Conservation (phyloP, 2,888 invertebrate genomes). For the Microdon myrmicae region DNA sequence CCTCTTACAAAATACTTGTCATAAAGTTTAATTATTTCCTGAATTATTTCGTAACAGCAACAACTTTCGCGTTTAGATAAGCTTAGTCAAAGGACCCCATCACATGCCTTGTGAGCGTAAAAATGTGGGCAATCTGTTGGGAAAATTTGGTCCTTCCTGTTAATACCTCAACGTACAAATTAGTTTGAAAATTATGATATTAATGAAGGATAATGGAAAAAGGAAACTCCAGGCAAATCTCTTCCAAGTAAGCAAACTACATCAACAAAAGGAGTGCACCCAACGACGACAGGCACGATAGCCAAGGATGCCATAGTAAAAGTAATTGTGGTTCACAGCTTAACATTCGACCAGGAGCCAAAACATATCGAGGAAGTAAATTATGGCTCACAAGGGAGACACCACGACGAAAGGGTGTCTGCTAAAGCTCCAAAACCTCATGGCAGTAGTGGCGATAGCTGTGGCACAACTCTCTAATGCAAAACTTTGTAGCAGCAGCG, state of each 20-base stretch:
- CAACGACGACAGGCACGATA: not conserved
- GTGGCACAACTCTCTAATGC: constrained; percentile 39
- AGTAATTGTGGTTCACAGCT: constrained; percentile 24
- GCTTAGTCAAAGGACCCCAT: no score
- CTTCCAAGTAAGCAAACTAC: not conserved
- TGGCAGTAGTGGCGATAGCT: constrained; percentile 22
- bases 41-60: no score
- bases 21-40: no score
- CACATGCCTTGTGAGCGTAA: no score
- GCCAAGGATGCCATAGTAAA: constrained; percentile 19
- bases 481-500: constrained; percentile 44
- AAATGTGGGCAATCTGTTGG: constrained; percentile 1
- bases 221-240: no score
- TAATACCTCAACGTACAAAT: constrained; percentile 32
- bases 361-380: constrained; percentile 49
- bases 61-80: no score
- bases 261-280: not conserved
- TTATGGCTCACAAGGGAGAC: constrained; percentile 47
- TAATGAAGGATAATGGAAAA: constrained; percentile 26
- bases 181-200: constrained; percentile 50
- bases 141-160: constrained; percentile 22
- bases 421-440: no score
- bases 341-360: constrained; percentile 37
- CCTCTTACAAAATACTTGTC: no score
- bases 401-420: no score